Evolutionary conservation across 2,797 vertebrate genomes (phyloP), one percentile per base, ranked within the genome.

Genomic region (Mionectes olivaceus): DNA sequence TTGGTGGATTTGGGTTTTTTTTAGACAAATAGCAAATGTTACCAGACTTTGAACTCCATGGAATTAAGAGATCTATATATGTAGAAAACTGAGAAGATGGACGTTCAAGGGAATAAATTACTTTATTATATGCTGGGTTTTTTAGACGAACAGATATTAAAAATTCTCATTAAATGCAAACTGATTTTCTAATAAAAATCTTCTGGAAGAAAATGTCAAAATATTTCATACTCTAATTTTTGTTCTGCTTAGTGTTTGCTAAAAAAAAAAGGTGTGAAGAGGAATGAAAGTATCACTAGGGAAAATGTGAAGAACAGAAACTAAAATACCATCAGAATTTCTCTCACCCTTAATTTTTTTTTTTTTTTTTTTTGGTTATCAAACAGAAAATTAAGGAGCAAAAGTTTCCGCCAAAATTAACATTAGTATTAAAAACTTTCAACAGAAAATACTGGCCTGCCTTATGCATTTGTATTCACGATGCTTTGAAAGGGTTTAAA

Each of bases 301-400:
- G 11, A 74, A 93, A 90, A 88, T 25, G 10, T 43, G 47, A 85
- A 49, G 39, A 81, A 55, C 7, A 83, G 64, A 76, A 91, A 37
- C 9, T 39, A 13, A 87, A 84, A 79, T 75, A 32, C 6, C 3
- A n/a, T 30, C 10, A 89, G 11, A 83, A 59, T 8, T 61, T 35
- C 4, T 28, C 18, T 63, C 2, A 0, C 1, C 11, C 6, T 3
- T 5, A n/a, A 11, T 10, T 9, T 44, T 52, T 27, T 53, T 28
- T 13, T 8, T 5, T 9, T 35, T 80, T 69, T 46, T 5, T 7
- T 4, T 60, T 82, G 52, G 0, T 32, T 61, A 1, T 11, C 52
- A 61, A 79, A 18, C 3, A 65, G 11, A 75, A 90, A 49, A 77
- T 37, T 64, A 44, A 33, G 13, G 39, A 70, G n/a, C 6, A 77